Conservation (phyloP, 1,140 invertebrate species). For the Maniola jurtina region DNA sequence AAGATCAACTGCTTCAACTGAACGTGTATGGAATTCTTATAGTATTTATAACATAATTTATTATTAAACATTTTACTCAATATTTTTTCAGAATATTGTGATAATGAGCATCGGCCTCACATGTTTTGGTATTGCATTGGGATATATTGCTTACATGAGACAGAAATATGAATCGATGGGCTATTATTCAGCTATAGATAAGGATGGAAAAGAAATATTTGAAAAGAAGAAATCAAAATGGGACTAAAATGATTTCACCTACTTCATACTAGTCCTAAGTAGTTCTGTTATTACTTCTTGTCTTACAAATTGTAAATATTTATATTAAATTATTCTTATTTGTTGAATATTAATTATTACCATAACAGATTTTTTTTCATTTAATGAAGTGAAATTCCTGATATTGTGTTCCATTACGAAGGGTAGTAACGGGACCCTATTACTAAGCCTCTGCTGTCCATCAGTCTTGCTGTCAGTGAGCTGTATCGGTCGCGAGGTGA, state of each 20-base stretch:
- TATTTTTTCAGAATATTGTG: constrained; percentile 86
- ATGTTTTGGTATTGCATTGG: constrained; percentile 84
- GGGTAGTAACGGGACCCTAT: too few species aligned
- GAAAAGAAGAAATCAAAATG: constrained; percentile 89
- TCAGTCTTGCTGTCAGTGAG: too few species aligned
- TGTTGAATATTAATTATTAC: too few species aligned
- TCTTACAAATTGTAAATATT: constrained; percentile 18
- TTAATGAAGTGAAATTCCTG: too few species aligned
- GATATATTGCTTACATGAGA: constrained; percentile 90
- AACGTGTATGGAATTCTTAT: too few species aligned
- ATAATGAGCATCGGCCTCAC: constrained; percentile 88
- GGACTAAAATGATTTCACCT: constrained; percentile 71
- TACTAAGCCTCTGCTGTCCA: too few species aligned
- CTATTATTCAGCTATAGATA: constrained; percentile 87
- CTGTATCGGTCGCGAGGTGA: too few species aligned
- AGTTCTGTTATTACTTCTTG: constrained; percentile 4
- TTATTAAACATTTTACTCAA: not conserved
- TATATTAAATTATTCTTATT: constrained; percentile 10
- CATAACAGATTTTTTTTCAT: too few species aligned
- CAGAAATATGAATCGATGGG: constrained; percentile 86
- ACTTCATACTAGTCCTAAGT: too few species aligned
- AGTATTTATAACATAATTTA: too few species aligned
- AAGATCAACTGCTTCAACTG: too few species aligned
- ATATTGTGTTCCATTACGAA: too few species aligned
- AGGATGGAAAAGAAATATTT: constrained; percentile 86